Base-by-base conservation (phyloP, 2,797 vertebrate genomes). In the Clarias fuscus region DNA sequence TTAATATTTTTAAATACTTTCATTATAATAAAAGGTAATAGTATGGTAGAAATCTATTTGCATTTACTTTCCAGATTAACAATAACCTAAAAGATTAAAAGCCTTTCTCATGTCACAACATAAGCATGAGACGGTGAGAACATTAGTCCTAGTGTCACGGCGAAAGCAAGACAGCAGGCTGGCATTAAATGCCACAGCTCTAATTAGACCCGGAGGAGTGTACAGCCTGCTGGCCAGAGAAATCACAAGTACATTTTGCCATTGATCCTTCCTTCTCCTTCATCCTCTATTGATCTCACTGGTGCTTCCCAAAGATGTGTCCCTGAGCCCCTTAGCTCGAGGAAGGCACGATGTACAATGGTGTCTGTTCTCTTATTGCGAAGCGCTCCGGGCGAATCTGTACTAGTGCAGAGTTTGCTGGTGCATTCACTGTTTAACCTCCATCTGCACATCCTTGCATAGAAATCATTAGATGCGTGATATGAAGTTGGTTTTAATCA, bases 251-350 rank as follows among this genome's bases (percentile, higher is more conserved):
- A 85, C 76, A 86, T 88, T 83, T 33, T 27, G 75, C 68, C 72
- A 86, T 87, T 58, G 61, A 85, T 53, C 85, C 82, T 85, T 33
- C 24, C 62, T 62, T 88, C 85, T 72, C 88, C 88, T 91, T 90
- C 85, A 88, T 75, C 86, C 82, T 82, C 84, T 76, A 86, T 86
- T 87, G 89, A 90, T 91, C 84, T 88, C 84, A 71, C 87, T 89
- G 81, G 58, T 27, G 77, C n/a, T 75, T 77, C 62, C 86, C 72
- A 22, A 48, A 71, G 64, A 62, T 13, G 22, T 78, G 85, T 75
- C 79, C 68, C 85, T 56, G 43, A 27, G 82, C 76, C 80, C 77
- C 58, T 83, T 67, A 70, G 82, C 83, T 17, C 14, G 18, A 75
- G 17, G 64, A 77, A 83, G 53, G 65, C 79, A 80, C 43, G 18